Evolutionary conservation across 1,140 invertebrate species (phyloP).

Genomic region (Solenopsis invicta): DNA sequence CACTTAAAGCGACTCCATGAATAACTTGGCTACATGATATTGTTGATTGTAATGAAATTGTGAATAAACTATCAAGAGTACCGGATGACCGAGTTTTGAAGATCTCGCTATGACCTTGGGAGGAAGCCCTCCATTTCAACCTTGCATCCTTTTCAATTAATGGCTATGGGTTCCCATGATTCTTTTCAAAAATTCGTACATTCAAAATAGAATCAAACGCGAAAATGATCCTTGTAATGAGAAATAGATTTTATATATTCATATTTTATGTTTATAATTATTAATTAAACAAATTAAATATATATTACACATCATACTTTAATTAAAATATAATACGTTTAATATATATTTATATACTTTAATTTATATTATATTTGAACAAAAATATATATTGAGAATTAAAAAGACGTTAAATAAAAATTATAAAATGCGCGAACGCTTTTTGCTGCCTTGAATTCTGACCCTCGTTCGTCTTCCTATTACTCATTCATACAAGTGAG

Average conservation of each 20-base stretch:
- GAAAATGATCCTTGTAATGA: slow-evolving; percentile 20
- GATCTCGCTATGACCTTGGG: slow-evolving; percentile 34
- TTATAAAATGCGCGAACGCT: background rate
- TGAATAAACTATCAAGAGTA: slow-evolving; percentile 32
- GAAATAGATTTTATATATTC: background rate
- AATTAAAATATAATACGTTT: background rate
- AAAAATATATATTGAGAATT: background rate
- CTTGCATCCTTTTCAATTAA: slow-evolving; percentile 73
- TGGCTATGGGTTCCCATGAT: slow-evolving; percentile 52
- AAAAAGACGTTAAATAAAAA: background rate
- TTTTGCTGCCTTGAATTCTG: background rate
- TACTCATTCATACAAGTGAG: slow-evolving; percentile 31
- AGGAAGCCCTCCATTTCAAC: slow-evolving; percentile 9
- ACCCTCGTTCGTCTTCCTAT: slow-evolving; percentile 28
- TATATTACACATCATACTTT: no score
- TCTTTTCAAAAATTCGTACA: slow-evolving; percentile 29
- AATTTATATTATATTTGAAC: background rate
- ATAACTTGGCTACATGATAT: slow-evolving; percentile 18
- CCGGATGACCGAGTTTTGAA: slow-evolving; percentile 53
- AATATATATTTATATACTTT: background rate
- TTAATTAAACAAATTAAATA: background rate
- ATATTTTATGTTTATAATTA: background rate
- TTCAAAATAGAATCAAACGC: background rate
- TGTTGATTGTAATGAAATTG: background rate
- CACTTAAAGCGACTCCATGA: background rate